Conservation (phyloP, 1,140 invertebrate genomes). For the Eurosta solidaginis region DNA sequence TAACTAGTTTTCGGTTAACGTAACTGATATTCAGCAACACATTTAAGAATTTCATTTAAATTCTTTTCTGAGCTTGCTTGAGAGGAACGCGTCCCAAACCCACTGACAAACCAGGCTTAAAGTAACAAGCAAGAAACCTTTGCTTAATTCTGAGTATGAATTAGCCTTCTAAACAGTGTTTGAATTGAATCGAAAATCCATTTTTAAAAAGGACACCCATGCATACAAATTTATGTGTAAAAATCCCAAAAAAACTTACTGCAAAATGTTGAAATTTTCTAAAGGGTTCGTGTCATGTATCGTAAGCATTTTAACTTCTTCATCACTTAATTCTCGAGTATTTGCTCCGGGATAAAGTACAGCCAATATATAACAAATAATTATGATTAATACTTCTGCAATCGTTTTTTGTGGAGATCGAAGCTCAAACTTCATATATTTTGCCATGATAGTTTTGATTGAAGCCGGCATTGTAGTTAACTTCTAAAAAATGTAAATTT, state of each 20-base stretch:
- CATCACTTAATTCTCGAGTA: neutral
- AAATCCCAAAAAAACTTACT: neutral
- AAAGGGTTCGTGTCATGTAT: neutral
- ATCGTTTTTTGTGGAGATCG: neutral
- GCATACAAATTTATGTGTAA: too few relatives aligned
- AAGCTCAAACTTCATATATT: neutral
- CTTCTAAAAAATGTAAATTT: neutral
- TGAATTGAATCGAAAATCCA: too few relatives aligned
- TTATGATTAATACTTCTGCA: neutral
- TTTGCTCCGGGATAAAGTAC: neutral
- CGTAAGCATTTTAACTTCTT: neutral
- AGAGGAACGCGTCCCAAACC: too few relatives aligned
- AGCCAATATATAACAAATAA: neutral
- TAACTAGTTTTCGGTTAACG: too few relatives aligned
- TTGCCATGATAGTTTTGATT: neutral
- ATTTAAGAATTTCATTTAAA: too few relatives aligned
- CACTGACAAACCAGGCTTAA: too few relatives aligned
- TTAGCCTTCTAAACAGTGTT: too few relatives aligned
- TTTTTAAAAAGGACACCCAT: too few relatives aligned
- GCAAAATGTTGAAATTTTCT: neutral
- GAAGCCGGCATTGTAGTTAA: neutral
- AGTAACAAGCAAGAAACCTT: too few relatives aligned
- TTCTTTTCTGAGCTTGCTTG: too few relatives aligned
- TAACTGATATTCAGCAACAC: too few relatives aligned
- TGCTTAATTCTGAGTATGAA: too few relatives aligned